Conservation (phyloP, 2,113 vertebrate species). For the Micronycteris hirsuta region DNA sequence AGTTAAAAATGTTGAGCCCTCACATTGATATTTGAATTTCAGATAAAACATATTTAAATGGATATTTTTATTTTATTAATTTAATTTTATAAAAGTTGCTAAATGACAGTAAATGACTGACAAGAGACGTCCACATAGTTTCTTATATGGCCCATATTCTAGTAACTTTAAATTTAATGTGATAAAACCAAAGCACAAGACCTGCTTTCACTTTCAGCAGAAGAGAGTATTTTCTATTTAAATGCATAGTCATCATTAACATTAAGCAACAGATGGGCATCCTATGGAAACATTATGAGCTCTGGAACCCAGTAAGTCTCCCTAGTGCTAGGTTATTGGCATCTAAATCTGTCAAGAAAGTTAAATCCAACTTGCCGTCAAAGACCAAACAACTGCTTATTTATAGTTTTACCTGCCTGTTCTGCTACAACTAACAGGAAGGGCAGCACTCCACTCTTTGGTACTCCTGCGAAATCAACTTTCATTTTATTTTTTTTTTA, state of each 20-base stretch:
- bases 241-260: slow-evolving; percentile 50
- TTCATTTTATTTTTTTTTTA: slow-evolving; percentile 3
- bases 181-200: not conserved
- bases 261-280: slow-evolving; percentile 59
- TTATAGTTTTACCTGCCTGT: slow-evolving; percentile 5
- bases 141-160: not conserved
- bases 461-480: not conserved
- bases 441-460: not conserved
- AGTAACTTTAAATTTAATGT: not conserved
- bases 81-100: not conserved
- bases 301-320: slow-evolving; percentile 48
- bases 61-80: not conserved
- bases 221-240: slow-evolving; percentile 43
- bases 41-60: not conserved
- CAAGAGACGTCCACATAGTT: not conserved
- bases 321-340: slow-evolving; percentile 27
- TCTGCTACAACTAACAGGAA: not conserved
- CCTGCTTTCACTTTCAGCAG: not conserved
- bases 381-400: slow-evolving; percentile 49
- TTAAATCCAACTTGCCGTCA: slow-evolving; percentile 46
- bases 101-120: not conserved
- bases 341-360: slow-evolving; percentile 33
- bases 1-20: not conserved
- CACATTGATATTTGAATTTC: not conserved
- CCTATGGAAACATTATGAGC: slow-evolving; percentile 49